Evolutionary conservation across 2,113 vertebrate genomes (phyloP), one percentile per base, ranked within the genome.

Genomic region (Atractosteus spatula): DNA sequence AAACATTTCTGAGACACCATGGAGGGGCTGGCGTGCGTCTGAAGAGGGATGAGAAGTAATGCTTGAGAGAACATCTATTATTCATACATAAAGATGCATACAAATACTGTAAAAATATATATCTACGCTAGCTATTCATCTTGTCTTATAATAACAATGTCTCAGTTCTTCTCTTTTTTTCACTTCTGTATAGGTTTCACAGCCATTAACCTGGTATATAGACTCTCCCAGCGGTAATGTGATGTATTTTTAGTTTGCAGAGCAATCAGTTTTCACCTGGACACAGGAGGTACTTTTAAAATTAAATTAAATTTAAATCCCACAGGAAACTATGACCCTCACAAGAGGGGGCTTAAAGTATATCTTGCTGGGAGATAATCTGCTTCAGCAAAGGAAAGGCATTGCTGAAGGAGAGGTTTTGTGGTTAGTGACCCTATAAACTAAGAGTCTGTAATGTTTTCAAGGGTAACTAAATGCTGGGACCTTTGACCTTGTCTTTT

Each of bases 61-160:
- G 57, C 57, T 59, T 59, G 57, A 59, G n/a, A 59, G 57, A 16
- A 59, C 57, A 59, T 59, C 56, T n/a, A 59, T 59, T 59, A 59
- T 59, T 59, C 14, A 55, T 13, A 59, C 57, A 59, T 59, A 59
- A 59, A 59, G 55, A 55, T 8, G 57, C 57, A 59, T n/a, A 7
- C n/a, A 59, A 59, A 59, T n/a, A 7, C 57, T 4, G 3, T 11
- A 59, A 59, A 13, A 59, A 51, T 51, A 51, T 51, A 6, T 6
- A 59, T 13, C 11, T 59, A 59, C 7, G 14, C 11, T 59, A 59
- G 57, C 57, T 59, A 59, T 59, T 59, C 57, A 59, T 59, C 57
- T 16, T 4, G n/a, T n/a, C 57, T 59, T 59, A 59, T 59, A 59
- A 59, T 59, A 59, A 59, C n/a, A 59, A 13, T 59, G 10, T 59